Evolutionary conservation across 2,888 invertebrate species (phyloP).

Genomic region (Trichopria drosophilae): DNA sequence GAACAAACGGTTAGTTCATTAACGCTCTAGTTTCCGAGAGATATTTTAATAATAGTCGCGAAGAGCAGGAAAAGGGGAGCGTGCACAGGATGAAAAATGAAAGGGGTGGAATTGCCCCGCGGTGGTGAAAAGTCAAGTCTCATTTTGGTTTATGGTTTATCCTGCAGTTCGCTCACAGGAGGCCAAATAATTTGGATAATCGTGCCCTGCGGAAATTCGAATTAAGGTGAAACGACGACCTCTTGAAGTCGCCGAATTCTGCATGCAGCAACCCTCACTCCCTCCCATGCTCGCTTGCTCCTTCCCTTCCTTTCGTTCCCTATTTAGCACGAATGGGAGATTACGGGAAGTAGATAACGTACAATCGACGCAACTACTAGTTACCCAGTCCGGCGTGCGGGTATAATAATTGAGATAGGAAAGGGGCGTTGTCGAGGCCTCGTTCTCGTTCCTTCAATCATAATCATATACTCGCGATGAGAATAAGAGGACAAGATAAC

Average conservation of each 20-base stretch:
- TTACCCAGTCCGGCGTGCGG: neutral
- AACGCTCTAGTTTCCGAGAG: too few species aligned
- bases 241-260: constrained; percentile 28
- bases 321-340: constrained; percentile 20
- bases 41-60: too few species aligned
- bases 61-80: constrained; percentile 4
- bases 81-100: constrained; percentile 4
- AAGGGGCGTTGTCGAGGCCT: constrained; percentile 12
- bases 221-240: constrained; percentile 46
- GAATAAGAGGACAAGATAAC: too few species aligned
- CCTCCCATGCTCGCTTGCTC: constrained; percentile 24
- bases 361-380: constrained; percentile 12
- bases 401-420: constrained; percentile 25
- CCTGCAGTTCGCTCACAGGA: constrained; percentile 12
- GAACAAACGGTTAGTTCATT: too few species aligned
- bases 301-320: constrained; percentile 22
- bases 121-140: constrained; percentile 9
- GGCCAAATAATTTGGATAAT: constrained; percentile 46
- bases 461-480: too few species aligned
- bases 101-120: neutral
- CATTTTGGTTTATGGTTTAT: constrained; percentile 22
- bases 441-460: too few species aligned
- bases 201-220: constrained; percentile 48
- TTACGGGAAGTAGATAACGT: constrained; percentile 18
- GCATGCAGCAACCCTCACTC: constrained; percentile 6